Evolutionary conservation across 2,797 vertebrate genomes (phyloP).

Genomic region (Toxotes lorentzi): DNA sequence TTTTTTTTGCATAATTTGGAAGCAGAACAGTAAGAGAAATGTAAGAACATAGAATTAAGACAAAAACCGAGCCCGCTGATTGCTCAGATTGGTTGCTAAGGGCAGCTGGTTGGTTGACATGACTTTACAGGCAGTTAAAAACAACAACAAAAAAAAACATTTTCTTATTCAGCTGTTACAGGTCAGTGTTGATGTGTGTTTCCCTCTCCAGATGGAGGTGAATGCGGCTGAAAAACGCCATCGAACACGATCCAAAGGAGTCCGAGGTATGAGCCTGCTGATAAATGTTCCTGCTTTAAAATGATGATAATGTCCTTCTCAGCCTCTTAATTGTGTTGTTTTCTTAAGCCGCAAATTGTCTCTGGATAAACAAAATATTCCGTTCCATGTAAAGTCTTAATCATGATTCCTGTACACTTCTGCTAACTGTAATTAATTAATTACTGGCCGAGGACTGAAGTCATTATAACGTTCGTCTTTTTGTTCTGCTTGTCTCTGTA

Average conservation of each 20-base stretch:
- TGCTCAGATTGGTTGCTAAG: not conserved
- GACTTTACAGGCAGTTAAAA: not conserved
- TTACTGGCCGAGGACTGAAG: not conserved
- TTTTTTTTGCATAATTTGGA: not conserved
- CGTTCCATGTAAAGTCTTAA: no score
- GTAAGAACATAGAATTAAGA: not conserved
- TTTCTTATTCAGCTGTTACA: not conserved
- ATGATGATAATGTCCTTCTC: no score
- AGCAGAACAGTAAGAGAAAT: not conserved
- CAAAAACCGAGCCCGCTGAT: no score
- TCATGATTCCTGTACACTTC: no score
- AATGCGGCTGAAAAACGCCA: conserved; percentile 95
- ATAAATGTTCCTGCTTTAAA: no score
- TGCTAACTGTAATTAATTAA: not conserved
- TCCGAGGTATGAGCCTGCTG: conserved; percentile 88
- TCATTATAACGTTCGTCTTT: conserved; percentile 18
- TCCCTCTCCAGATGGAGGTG: conserved; percentile 93
- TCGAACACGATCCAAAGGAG: conserved; percentile 98
- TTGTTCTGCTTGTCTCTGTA: conserved; percentile 66
- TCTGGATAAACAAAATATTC: no score
- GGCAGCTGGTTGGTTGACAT: not conserved
- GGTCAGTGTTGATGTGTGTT: conserved; percentile 10
- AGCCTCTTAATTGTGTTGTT: no score
- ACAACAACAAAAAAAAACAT: not conserved
- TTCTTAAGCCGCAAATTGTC: no score